Evolutionary conservation across 2,797 vertebrate genomes (phyloP).

Genomic region (Pteronotus mesoamericanus): DNA sequence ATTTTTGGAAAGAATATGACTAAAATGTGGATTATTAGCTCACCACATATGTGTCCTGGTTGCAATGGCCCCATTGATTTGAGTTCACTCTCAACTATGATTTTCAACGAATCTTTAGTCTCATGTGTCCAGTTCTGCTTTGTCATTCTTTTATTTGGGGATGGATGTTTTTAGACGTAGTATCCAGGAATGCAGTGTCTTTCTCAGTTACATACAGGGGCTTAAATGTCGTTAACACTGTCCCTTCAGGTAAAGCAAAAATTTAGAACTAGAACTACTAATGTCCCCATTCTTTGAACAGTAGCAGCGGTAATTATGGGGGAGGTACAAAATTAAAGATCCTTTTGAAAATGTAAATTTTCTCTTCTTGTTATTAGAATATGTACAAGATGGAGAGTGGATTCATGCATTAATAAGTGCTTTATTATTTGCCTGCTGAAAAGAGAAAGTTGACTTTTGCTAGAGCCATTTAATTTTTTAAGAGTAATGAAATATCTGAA

Average conservation of each 20-base stretch:
- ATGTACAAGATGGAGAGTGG: neutral
- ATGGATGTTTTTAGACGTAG: conserved; percentile 39
- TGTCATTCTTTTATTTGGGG: conserved; percentile 32
- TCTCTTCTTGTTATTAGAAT: conserved; percentile 24
- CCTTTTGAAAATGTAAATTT: conserved; percentile 47
- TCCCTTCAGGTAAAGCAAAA: conserved; percentile 12
- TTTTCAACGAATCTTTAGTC: conserved; percentile 11
- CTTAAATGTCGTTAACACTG: conserved; percentile 32
- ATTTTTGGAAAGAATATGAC: conserved; percentile 30
- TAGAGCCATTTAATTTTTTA: conserved; percentile 56
- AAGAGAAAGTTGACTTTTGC: conserved; percentile 37
- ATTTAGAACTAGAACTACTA: neutral
- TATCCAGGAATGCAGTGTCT: conserved; percentile 6
- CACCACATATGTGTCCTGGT: neutral
- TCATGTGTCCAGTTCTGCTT: conserved; percentile 4
- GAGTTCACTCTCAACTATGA: neutral
- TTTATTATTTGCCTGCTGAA: conserved; percentile 31
- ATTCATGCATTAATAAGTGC: conserved; percentile 32
- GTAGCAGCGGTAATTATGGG: conserved; percentile 30
- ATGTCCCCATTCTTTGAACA: neutral
- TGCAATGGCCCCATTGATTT: neutral
- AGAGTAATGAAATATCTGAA: conserved; percentile 20
- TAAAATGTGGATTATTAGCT: conserved; percentile 15
- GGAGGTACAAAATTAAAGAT: conserved; percentile 37
- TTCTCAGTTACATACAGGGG: neutral